phyloP scores from a whole-genome alignment of 1,140 invertebrate species.

The Vanessa tameamea region DNA sequence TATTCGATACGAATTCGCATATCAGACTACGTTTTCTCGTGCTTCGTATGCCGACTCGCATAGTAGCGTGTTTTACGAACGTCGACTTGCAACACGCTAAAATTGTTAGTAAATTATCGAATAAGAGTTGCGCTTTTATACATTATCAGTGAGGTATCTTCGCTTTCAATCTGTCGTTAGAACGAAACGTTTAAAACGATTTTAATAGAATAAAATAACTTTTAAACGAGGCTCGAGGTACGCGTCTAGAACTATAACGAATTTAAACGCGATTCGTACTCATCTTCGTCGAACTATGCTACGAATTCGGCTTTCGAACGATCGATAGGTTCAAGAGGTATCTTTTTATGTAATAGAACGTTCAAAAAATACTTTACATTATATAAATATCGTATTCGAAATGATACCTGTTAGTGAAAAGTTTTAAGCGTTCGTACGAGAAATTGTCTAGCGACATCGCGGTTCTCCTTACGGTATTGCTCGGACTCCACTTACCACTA shows the following conservation, averaged over 20 bases:
- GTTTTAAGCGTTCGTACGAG: slow-evolving; percentile 33
- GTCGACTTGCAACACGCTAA: too few relatives aligned
- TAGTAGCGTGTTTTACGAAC: too few relatives aligned
- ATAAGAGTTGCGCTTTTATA: too few relatives aligned
- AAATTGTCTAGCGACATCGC: slow-evolving; percentile 35
- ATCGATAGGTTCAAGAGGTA: slow-evolving; percentile 20
- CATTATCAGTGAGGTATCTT: too few relatives aligned
- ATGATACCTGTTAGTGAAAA: slow-evolving; percentile 34
- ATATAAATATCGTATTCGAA: slow-evolving; percentile 22
- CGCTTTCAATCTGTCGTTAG: too few relatives aligned
- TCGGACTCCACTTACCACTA: neutral
- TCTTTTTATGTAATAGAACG: neutral
- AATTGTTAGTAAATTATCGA: too few relatives aligned
- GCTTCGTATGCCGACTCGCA: too few relatives aligned
- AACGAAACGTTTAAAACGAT: too few relatives aligned
- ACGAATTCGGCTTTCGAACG: neutral
- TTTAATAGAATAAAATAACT: too few relatives aligned
- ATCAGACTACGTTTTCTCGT: too few relatives aligned
- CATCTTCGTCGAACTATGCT: too few relatives aligned
- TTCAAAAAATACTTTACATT: neutral
- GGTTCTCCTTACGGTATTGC: slow-evolving; percentile 35
- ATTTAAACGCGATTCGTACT: slow-evolving; percentile 8
- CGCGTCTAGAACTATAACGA: slow-evolving; percentile 7
- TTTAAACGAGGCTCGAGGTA: neutral
- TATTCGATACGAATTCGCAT: too few relatives aligned